Base-by-base conservation (phyloP, 2,113 vertebrate genomes). In the Corythornis vintsioides region DNA sequence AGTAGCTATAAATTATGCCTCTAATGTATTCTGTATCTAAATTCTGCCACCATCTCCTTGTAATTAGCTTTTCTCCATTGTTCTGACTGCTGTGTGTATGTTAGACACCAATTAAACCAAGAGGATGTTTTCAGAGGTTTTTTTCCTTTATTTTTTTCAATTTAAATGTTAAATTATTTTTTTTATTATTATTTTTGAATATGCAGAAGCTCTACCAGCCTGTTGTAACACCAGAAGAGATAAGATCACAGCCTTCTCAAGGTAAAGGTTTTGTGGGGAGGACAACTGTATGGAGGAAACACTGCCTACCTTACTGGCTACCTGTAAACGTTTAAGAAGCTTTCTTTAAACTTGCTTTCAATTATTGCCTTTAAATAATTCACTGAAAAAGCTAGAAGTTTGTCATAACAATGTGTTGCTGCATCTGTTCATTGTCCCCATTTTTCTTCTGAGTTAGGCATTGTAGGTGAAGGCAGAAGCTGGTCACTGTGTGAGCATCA, bases 141-240 rank as follows among this genome's bases (percentile, higher is more conserved):
- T 73, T 9, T 69, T 14, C 1, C 26, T 40, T 70, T 1, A 25
- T 42, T 38, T 38, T 48, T 83, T 88, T 86, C 63, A 38, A 38
- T 38, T 38, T 38, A 38, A 38, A 38, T 38, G 10, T 38, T 38
- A 38, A 38, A 38, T 38, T 10, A n/a, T 35, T 45, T 50, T 82
- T 89, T 85, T 69, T 6, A 10, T 50, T 4, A 16, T 1, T 31
- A 35, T 71, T 38, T 38, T 48, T 83, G 1, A 47, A 65, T 60
- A 52, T 93, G 66, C 94, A 99, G 99, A 97, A 97, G 38, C 96
- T 98, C 55, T 98, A 98, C 82, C 94, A 97, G 26, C 96, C 97
- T 35, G 38, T 94, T 11, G 85, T 98, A 48, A 94, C 91, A 40
- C 96, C 98, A 64, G 80, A 97, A 75, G 97, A 98, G 70, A 83